phyloP scores from a whole-genome alignment of 2,888 invertebrate species.

The Caenorhabditis sp. region DNA sequence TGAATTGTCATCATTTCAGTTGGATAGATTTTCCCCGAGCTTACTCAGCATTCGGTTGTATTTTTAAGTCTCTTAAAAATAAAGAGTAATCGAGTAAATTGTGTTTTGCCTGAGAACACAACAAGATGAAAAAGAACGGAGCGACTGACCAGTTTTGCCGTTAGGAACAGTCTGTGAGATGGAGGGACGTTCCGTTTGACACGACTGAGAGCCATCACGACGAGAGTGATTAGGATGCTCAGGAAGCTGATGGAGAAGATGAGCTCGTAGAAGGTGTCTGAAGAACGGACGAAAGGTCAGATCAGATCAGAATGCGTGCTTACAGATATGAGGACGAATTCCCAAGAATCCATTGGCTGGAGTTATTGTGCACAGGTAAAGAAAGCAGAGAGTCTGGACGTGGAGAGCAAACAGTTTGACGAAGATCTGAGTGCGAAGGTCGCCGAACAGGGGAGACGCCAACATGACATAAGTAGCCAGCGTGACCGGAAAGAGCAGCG shows the following conservation, averaged over 20 bases:
- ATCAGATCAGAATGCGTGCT: constrained; percentile 24
- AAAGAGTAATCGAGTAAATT: too few species aligned
- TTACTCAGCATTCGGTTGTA: too few species aligned
- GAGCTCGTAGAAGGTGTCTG: constrained; percentile 77
- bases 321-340: constrained; percentile 74
- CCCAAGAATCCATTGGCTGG: constrained; percentile 75
- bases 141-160: constrained; percentile 70
- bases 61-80: too few species aligned
- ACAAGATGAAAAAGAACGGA: neutral
- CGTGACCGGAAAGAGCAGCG: constrained; percentile 70
- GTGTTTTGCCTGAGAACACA: too few species aligned
- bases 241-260: constrained; percentile 71
- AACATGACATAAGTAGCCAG: constrained; percentile 73
- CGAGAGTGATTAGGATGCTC: constrained; percentile 71
- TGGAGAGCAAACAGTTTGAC: constrained; percentile 73
- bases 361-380: constrained; percentile 75
- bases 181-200: constrained; percentile 73
- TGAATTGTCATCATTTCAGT: too few species aligned
- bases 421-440: constrained; percentile 73
- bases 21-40: too few species aligned
- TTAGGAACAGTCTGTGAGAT: constrained; percentile 70
- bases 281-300: neutral
- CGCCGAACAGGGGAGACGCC: constrained; percentile 76
- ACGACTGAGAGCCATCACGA: constrained; percentile 73
- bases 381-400: constrained; percentile 76